Evolutionary conservation across 2,888 invertebrate species (phyloP).

Genomic region (Cataglyphis rosenhaueri): DNA sequence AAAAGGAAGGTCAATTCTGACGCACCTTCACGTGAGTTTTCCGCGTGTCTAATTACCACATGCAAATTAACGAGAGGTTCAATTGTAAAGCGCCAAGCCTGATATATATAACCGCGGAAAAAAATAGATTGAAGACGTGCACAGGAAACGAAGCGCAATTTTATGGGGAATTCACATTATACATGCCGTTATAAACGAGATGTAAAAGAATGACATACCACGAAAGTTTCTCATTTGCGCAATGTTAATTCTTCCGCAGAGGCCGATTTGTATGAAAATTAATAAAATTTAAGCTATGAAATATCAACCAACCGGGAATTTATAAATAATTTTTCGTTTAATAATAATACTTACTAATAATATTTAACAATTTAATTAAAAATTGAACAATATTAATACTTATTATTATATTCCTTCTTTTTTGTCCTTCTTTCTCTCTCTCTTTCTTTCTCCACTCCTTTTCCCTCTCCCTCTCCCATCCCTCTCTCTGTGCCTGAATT

Average conservation of each 20-base stretch:
- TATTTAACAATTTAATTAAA: no score
- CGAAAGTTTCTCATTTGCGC: not conserved
- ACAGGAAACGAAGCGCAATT: conserved; percentile 32
- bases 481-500: no score
- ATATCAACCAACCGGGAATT: not conserved
- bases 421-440: no score
- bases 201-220: not conserved
- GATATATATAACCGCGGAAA: conserved; percentile 6
- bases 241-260: not conserved
- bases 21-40: conserved; percentile 16
- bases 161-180: conserved; percentile 1
- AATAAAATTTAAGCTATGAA: not conserved
- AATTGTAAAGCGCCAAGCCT: conserved; percentile 24
- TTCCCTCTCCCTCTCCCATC: no score
- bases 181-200: not conserved
- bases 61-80: conserved; percentile 50
- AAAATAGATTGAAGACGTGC: conserved; percentile 26
- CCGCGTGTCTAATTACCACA: conserved; percentile 42
- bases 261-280: not conserved
- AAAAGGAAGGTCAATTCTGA: conserved; percentile 28
- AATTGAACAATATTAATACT: no score
- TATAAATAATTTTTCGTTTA: not conserved
- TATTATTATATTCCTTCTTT: no score
- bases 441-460: no score
- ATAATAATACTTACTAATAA: no score